Evolutionary conservation across 2,113 vertebrate genomes (phyloP), one percentile per base, ranked within the genome.

Genomic region (Condylura cristata): DNA sequence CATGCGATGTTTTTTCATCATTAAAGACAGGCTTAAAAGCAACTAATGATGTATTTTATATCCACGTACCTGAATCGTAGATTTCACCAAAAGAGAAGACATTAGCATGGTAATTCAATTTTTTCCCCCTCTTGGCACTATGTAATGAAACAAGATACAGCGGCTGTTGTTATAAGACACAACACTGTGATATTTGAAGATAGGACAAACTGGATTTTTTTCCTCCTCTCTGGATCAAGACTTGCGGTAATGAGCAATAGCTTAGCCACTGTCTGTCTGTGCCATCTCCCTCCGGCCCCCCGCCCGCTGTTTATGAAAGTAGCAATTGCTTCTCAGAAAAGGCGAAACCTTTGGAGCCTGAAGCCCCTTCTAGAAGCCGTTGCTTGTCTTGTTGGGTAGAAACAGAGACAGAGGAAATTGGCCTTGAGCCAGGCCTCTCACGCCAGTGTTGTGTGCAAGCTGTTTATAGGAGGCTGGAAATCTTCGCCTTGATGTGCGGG

Each of bases 1-100:
- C 98, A 98, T 96, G 97, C 97, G 86, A 97, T 98, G 98, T 98
- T 85, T 98, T 98, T 98, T 99, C 98, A 98, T 98, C 98, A 98
- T 99, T 98, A 99, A 98, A 96, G 97, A 98, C 97, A 98, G 98
- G 98, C 97, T 98, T 97, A 98, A 98, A 98, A 97, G 96, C 97
- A 97, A 97, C 98, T 98, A 98, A 98, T 97, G 98, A 98, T 98
- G 98, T 96, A 97, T 98, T 98, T 98, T 97, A 97, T 96, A 97
- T 96, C 95, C 91, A 96, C 41, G 70, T 90, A 95, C 97, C 94
- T 86, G 89, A 90, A 94, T 89, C 18, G 75, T 94, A 96, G 97
- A 95, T 30, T 58, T 91, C 93, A 89, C 95, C 95, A 84, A 92
- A 97, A 98, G 76, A 92, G 95, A 95, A 97, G 93, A 93, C 95